A percentile compares a stretch with the other conserved stretches of the same genome.
Conservation (phyloP, 2,797 vertebrate species). For the Hemitrygon akajei region DNA sequence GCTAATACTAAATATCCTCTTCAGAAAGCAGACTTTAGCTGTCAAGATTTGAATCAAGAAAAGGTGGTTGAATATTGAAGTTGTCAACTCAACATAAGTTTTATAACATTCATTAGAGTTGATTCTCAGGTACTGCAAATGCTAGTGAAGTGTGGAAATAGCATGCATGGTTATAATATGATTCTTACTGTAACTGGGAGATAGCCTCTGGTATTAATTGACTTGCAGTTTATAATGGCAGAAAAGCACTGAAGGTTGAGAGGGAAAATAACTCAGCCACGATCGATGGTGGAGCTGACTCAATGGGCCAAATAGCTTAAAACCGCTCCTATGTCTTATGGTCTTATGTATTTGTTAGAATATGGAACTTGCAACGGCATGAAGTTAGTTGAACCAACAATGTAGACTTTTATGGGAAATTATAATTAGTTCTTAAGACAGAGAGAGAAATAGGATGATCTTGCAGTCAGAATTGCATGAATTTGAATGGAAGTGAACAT, state of each 20-base stretch:
- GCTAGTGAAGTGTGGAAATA: not conserved
- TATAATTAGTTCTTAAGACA: not conserved
- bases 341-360: not conserved
- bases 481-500: not conserved
- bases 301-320: too few relatives aligned
- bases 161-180: not conserved
- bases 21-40: not conserved
- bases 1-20: not conserved
- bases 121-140: not conserved
- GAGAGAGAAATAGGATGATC: not conserved
- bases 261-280: too few relatives aligned
- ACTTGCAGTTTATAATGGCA: conserved; percentile 8
- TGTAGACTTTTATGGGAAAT: not conserved
- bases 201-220: not conserved
- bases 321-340: too few relatives aligned
- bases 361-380: not conserved
- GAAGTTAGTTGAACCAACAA: not conserved
- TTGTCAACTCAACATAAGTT: not conserved
- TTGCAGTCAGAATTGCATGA: not conserved
- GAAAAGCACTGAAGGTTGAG: not conserved
- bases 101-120: not conserved
- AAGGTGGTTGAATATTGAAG: not conserved
- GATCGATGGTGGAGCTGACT: too few relatives aligned
- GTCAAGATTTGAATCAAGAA: not conserved
- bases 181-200: not conserved